A percentile compares a stretch with the other conserved stretches of the same genome.
phyloP scores from a whole-genome alignment of 37 sponge, comb jelly and placozoan species.

The Petrosia ficiformis region DNA sequence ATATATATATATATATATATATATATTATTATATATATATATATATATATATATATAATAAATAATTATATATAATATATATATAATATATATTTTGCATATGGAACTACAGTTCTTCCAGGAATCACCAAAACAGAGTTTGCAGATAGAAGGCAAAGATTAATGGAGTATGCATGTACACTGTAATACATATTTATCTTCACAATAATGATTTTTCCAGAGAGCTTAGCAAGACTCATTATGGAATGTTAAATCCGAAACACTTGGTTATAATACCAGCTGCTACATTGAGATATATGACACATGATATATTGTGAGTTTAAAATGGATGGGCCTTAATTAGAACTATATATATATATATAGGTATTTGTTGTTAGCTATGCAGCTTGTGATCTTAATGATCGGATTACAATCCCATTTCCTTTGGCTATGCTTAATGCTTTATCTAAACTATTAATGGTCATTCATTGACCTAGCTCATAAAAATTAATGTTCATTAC shows the following conservation, averaged over 20 bases:
- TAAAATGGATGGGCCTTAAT: background rate
- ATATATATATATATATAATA: too few relatives aligned
- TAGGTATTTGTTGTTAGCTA: too few relatives aligned
- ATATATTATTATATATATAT: too few relatives aligned
- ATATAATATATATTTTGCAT: too few relatives aligned
- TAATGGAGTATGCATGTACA: slow-evolving; percentile 37
- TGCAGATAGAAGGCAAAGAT: slow-evolving; percentile 46
- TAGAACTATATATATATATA: too few relatives aligned
- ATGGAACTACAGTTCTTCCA: slow-evolving; percentile 56
- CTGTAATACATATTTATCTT: background rate
- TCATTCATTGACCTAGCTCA: too few relatives aligned
- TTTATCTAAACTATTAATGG: too few relatives aligned
- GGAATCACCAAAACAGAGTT: slow-evolving; percentile 61
- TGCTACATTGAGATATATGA: slow-evolving; percentile 64
- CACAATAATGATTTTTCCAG: slow-evolving; percentile 8
- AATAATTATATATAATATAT: too few relatives aligned
- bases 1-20: background rate
- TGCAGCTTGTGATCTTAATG: too few relatives aligned
- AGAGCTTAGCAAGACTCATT: slow-evolving; percentile 37
- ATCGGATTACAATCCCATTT: too few relatives aligned
- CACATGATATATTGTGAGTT: slow-evolving; percentile 73
- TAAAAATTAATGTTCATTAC: too few relatives aligned
- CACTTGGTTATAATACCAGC: slow-evolving; percentile 74
- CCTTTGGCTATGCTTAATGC: too few relatives aligned
- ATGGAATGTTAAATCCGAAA: slow-evolving; percentile 63